These are phyloP conservation scores for Hyppa rectilinea DNA, from an alignment of 2,888 invertebrate species.

Conservation along the genomic window DNA sequence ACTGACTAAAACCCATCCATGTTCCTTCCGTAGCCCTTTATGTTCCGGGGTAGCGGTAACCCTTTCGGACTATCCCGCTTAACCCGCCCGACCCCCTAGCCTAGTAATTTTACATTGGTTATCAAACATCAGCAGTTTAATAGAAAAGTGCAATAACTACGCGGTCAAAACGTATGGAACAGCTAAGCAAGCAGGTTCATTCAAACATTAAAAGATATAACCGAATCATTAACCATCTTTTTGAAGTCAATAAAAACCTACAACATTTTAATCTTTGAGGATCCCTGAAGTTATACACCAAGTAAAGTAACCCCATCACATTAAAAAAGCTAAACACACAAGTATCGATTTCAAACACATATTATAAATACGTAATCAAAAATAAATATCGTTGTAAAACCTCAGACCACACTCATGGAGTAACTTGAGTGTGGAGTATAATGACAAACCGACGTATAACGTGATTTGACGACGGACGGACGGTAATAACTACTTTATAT, in stretches of 20 bases:
- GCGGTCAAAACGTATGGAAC: too few relatives aligned
- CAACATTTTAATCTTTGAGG: conserved; percentile 9
- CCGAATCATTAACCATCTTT: too few relatives aligned
- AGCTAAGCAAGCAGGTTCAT: too few relatives aligned
- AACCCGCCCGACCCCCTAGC: too few relatives aligned
- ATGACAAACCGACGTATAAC: conserved; percentile 52
- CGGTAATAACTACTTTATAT: conserved; percentile 33
- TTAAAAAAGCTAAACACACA: conserved; percentile 51
- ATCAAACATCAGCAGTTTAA: too few relatives aligned
- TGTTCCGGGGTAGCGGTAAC: too few relatives aligned
- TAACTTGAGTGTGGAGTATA: conserved; percentile 68
- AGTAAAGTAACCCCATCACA: conserved; percentile 24
- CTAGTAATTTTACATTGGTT: too few relatives aligned
- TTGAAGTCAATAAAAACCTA: not conserved
- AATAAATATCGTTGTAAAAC: conserved; percentile 70
- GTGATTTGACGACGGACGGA: conserved; percentile 29
- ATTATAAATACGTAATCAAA: conserved; percentile 78
- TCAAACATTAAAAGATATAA: too few relatives aligned
- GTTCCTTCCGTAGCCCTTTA: too few relatives aligned
- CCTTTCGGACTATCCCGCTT: too few relatives aligned
- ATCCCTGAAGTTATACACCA: conserved; percentile 14
- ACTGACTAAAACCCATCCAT: too few relatives aligned
- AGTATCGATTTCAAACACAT: conserved; percentile 74
- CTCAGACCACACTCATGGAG: conserved; percentile 71
- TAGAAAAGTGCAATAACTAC: too few relatives aligned